Conservation (phyloP, 2,113 vertebrate genomes). For the Strix aluco region DNA sequence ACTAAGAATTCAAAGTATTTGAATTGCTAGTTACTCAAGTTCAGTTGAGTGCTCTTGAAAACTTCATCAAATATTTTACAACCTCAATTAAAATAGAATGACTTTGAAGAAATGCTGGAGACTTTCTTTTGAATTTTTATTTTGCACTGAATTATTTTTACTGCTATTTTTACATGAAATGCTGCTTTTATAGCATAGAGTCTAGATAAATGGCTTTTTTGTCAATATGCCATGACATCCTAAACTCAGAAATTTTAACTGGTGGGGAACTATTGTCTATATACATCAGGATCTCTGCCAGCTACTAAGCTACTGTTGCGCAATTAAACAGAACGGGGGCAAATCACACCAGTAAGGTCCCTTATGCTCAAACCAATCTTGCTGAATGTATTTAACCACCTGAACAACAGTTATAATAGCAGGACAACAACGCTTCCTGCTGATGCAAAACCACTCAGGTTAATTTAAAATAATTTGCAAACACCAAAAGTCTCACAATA, state of each 20-base stretch:
- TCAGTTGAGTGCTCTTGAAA: neutral
- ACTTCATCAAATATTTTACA: conserved; percentile 21
- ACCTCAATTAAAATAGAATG: conserved; percentile 8
- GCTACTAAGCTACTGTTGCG: neutral
- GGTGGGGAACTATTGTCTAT: neutral
- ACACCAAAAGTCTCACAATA: neutral
- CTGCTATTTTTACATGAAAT: conserved; percentile 9
- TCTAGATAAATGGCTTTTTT: conserved; percentile 37
- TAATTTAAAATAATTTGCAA: neutral
- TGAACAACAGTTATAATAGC: neutral
- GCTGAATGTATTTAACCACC: neutral
- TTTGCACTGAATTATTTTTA: conserved; percentile 53
- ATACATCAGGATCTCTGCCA: neutral
- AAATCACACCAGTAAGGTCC: neutral
- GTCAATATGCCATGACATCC: neutral
- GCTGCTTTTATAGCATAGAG: neutral
- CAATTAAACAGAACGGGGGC: neutral
- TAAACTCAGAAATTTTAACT: neutral
- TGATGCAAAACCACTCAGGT: neutral
- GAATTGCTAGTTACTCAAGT: neutral
- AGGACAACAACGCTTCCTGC: neutral
- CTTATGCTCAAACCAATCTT: neutral
- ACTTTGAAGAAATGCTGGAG: neutral
- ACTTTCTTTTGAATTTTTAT: conserved; percentile 8
- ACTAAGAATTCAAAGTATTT: neutral